Base-by-base conservation (phyloP, 1,140 invertebrate genomes). In the Ericerus pela region DNA sequence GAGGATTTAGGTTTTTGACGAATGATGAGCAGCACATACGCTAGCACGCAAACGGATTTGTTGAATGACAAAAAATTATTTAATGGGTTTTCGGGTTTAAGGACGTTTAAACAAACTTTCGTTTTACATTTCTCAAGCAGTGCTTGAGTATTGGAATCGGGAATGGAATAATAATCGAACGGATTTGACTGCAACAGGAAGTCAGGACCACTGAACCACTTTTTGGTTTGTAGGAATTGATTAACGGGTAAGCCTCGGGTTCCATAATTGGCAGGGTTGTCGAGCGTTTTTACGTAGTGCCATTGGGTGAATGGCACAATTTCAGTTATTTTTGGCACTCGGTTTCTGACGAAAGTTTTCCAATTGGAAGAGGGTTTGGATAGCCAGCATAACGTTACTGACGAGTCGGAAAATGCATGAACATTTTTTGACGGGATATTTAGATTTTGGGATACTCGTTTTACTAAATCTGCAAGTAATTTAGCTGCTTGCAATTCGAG, bases 351-450 rank as follows among this genome's bases (percentile, higher is more conserved):
- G 18, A 56, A 56, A 12, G 52, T 61, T 37, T 67, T 64, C 64
- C 65, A 67, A 33, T 38, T 57, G 20, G 28, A 58, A 18, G 60
- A 47, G 0, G 58, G 56, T n/a, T 54, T 63, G 33, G 63, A 57
- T 10, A 70, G 37, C 67, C 67, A 69, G 2, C 62, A 61, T 6
- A 69, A 56, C 0, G 61, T 60, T 0, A 67, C 61, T 31, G 63
- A 59, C 1, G 65, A 67, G 56, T 69, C 65, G 1, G 62, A 59
- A 64, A 64, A 67, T 10, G 59, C 57, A 1, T n/a, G 6, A n/a
- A 33, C 8, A 33, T 33, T 33, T 33, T 33, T n/a, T 33, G n/a
- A 33, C 8, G 8, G 8, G 30, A 10, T 33, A n/a, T 33, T 10
- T 10, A 10, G n/a, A 33, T 33, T n/a, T 8, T 10, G 8, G 30